Percentiles rank a stretch among this genome's conserved stretches.
These are phyloP conservation scores for Lithobates sylvaticus DNA, from an alignment of 2,797 vertebrate species.

Conservation along the genomic window DNA sequence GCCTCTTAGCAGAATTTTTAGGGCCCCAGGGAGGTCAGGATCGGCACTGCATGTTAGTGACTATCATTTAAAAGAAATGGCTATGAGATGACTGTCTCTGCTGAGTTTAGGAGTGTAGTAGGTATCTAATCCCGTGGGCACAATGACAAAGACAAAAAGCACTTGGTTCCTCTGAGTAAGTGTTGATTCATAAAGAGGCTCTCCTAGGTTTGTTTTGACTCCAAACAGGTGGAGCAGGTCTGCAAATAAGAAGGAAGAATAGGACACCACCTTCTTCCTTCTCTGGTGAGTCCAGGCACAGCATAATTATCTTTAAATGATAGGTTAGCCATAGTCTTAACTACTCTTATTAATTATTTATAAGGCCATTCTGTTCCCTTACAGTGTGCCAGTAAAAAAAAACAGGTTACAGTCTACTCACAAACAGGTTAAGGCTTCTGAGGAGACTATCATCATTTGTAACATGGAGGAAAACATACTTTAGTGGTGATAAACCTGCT, in stretches of 20 bases:
- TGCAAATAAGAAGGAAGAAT: background rate
- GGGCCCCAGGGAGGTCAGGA: no score
- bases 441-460: background rate
- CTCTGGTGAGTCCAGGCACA: background rate
- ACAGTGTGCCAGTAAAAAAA: slow-evolving; percentile 25
- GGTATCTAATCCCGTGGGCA: background rate
- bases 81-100: no score
- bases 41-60: no score
- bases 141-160: background rate
- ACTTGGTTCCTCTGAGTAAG: background rate
- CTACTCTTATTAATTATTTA: slow-evolving; percentile 51
- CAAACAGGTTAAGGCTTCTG: background rate
- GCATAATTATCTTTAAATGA: slow-evolving; percentile 52
- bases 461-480: background rate
- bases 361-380: slow-evolving; percentile 29
- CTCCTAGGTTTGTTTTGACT: slow-evolving; percentile 37
- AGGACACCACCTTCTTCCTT: slow-evolving; percentile 35
- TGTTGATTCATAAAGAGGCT: slow-evolving; percentile 45
- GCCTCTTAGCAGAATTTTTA: no score
- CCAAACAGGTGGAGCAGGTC: slow-evolving; percentile 50
- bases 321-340: slow-evolving; percentile 42
- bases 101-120: background rate
- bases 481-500: background rate
- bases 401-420: background rate
- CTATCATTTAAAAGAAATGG: no score